Evolutionary conservation across 1,140 invertebrate genomes (phyloP).

Genomic region (Papilio xuthus): DNA sequence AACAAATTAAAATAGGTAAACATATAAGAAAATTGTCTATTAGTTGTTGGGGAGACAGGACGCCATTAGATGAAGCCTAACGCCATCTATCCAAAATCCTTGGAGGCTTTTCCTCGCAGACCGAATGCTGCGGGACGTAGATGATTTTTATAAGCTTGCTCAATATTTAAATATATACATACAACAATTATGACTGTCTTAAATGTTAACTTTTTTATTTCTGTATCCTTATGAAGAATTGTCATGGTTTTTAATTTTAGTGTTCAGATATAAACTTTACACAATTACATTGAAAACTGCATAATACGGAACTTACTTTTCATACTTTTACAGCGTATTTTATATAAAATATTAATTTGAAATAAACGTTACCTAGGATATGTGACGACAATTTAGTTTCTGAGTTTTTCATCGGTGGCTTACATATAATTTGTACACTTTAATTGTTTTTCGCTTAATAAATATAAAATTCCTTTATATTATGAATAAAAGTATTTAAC

Average conservation of each 20-base stretch:
- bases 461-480: too few relatives aligned
- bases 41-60: conserved; percentile 47
- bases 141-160: conserved; percentile 33
- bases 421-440: too few relatives aligned
- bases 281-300: neutral
- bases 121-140: conserved; percentile 76
- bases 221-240: neutral
- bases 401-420: neutral
- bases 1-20: conserved; percentile 42
- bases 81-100: conserved; percentile 79
- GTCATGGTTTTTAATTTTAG: neutral
- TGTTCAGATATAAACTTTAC: neutral
- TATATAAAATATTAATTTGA: neutral
- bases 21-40: conserved; percentile 41
- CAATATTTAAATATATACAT: neutral
- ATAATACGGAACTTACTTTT: neutral
- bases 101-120: conserved; percentile 72
- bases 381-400: neutral
- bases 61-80: conserved; percentile 69
- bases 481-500: too few relatives aligned
- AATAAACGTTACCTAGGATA: neutral
- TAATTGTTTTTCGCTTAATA: too few relatives aligned
- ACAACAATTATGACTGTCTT: neutral
- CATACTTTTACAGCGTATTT: neutral
- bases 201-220: conserved; percentile 5